Evolutionary conservation across 1,140 invertebrate genomes (phyloP).

Genomic region (Latrodectus geometricus): DNA sequence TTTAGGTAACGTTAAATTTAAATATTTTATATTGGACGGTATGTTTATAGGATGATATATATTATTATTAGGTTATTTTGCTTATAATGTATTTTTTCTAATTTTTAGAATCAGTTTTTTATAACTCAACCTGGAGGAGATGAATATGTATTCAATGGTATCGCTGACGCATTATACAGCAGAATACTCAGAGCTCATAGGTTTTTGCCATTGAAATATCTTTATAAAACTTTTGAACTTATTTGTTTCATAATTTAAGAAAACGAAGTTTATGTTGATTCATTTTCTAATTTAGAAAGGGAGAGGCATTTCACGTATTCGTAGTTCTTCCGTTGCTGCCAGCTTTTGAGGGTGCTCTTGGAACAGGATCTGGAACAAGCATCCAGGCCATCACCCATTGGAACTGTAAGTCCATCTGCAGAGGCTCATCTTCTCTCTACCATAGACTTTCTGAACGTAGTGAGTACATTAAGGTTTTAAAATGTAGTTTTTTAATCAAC

Average conservation of each 20-base stretch:
- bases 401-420: constrained; percentile 93
- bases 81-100: not conserved
- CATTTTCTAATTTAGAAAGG: constrained; percentile 71
- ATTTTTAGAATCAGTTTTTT: constrained; percentile 93
- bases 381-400: constrained; percentile 95
- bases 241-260: not conserved
- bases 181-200: constrained; percentile 88
- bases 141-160: constrained; percentile 82
- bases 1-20: too few species aligned
- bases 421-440: constrained; percentile 71
- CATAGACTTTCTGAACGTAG: constrained; percentile 67
- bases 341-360: constrained; percentile 95
- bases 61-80: too few species aligned
- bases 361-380: constrained; percentile 85
- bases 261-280: not conserved
- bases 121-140: constrained; percentile 78
- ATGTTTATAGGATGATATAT: too few species aligned
- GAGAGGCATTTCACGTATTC: constrained; percentile 86
- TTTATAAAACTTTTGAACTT: not conserved
- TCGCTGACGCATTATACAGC: constrained; percentile 85
- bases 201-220: constrained; percentile 70
- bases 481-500: too few species aligned
- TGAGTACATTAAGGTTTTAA: not conserved
- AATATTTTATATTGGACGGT: too few species aligned
- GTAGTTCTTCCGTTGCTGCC: constrained; percentile 95